These are phyloP conservation scores for Bothrops alternatus DNA, from an alignment of 2,797 vertebrate genomes.

Conservation along the genomic window DNA sequence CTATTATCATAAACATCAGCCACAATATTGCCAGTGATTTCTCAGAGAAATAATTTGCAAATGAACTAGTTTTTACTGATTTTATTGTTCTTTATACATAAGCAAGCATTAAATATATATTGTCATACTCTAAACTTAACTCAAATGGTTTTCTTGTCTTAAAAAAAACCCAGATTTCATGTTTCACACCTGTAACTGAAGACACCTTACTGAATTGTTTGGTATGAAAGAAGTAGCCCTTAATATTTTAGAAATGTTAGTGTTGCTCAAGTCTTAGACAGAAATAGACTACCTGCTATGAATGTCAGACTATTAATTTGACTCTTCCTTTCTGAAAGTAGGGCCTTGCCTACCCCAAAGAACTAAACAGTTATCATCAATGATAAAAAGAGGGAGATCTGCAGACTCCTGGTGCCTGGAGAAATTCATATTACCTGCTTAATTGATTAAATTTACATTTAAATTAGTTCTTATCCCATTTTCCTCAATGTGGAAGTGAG, in stretches of 20 bases:
- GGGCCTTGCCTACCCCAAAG: background rate
- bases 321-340: background rate
- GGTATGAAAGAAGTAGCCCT: background rate
- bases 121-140: background rate
- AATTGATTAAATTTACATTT: background rate
- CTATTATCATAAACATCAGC: background rate
- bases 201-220: background rate
- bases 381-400: background rate
- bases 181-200: background rate
- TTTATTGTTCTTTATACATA: background rate
- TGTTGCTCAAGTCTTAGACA: background rate
- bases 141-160: background rate
- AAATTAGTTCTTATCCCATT: background rate
- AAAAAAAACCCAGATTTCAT: background rate
- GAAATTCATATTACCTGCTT: background rate
- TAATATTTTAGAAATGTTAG: slow-evolving; percentile 4
- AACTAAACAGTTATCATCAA: background rate
- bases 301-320: background rate
- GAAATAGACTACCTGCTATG: background rate
- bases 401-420: background rate
- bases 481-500: background rate
- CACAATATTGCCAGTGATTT: background rate
- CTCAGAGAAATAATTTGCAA: background rate
- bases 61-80: background rate
- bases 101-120: background rate